Evolutionary conservation across 2,797 vertebrate species (phyloP).

Genomic region (Avahi laniger): DNA sequence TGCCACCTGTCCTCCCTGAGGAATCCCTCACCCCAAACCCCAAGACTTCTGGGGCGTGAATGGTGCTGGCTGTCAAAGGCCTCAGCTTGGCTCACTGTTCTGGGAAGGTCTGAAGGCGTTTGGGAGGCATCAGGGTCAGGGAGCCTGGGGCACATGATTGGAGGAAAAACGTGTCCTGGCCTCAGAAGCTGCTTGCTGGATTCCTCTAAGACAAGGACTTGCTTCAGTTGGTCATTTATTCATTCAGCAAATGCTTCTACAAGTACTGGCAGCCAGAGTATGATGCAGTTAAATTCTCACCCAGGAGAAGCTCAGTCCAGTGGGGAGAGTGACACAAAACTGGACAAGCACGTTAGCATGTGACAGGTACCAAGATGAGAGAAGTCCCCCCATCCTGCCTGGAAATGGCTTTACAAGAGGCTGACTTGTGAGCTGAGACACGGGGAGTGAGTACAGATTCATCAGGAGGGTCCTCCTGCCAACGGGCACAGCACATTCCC

Average conservation of each 20-base stretch:
- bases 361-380: not conserved
- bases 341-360: not conserved
- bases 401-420: slow-evolving; percentile 1
- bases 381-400: not conserved
- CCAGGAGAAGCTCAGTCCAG: slow-evolving; percentile 23
- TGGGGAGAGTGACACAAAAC: slow-evolving; percentile 42
- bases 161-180: not conserved
- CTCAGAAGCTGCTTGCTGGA: slow-evolving; percentile 46
- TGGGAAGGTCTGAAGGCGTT: slow-evolving; percentile 51
- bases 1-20: slow-evolving; percentile 32
- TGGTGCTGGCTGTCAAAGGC: slow-evolving; percentile 21
- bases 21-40: not conserved
- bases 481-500: not conserved
- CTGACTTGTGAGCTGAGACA: not conserved
- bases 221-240: not conserved
- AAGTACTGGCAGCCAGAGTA: slow-evolving; percentile 21
- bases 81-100: not conserved
- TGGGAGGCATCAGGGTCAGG: slow-evolving; percentile 65
- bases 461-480: not conserved
- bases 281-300: not conserved
- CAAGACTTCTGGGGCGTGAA: slow-evolving; percentile 5
- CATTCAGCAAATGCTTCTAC: slow-evolving; percentile 40
- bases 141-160: not conserved
- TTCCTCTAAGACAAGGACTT: slow-evolving; percentile 44
- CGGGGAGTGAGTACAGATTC: not conserved